Conservation (phyloP, 1,140 invertebrate genomes). For the Drosophila ironensis region DNA sequence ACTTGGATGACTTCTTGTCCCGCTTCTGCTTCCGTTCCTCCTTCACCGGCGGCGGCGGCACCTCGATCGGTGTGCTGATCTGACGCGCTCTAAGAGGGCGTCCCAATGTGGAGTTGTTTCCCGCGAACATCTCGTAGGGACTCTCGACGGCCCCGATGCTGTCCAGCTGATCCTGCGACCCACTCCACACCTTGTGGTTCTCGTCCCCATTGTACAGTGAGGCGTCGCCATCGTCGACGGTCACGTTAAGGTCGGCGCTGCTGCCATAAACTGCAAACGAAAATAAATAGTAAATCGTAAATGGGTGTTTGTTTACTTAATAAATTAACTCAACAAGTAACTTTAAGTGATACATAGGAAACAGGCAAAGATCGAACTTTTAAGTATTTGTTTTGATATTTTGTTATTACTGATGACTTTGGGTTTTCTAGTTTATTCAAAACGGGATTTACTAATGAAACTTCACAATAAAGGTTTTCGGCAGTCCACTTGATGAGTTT, state of each 20-base stretch:
- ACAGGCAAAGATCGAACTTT: no score
- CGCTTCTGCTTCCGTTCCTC: slow-evolving; percentile 74
- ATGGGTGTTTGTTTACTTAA: no score
- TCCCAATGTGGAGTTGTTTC: slow-evolving; percentile 86
- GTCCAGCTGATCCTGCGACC: slow-evolving; percentile 88
- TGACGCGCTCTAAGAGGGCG: slow-evolving; percentile 91
- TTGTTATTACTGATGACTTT: no score
- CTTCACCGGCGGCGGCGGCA: slow-evolving; percentile 86
- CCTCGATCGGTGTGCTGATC: slow-evolving; percentile 88
- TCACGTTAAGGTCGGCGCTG: slow-evolving; percentile 83
- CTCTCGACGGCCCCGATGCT: slow-evolving; percentile 83
- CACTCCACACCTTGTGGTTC: slow-evolving; percentile 96
- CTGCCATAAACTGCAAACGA: slow-evolving; percentile 82
- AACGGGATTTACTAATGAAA: no score
- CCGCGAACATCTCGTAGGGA: slow-evolving; percentile 87
- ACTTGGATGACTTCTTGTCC: slow-evolving; percentile 75
- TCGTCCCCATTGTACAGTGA: slow-evolving; percentile 94
- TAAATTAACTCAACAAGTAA: no score
- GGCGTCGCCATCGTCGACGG: slow-evolving; percentile 87
- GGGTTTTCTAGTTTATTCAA: no score
- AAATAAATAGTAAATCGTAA: not conserved
- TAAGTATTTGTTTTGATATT: no score
- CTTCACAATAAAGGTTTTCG: no score
- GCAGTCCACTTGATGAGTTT: no score
- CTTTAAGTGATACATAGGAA: no score